These are phyloP conservation scores for Myxocyprinus asiaticus DNA, from an alignment of 2,113 vertebrate genomes.

Conservation along the genomic window DNA sequence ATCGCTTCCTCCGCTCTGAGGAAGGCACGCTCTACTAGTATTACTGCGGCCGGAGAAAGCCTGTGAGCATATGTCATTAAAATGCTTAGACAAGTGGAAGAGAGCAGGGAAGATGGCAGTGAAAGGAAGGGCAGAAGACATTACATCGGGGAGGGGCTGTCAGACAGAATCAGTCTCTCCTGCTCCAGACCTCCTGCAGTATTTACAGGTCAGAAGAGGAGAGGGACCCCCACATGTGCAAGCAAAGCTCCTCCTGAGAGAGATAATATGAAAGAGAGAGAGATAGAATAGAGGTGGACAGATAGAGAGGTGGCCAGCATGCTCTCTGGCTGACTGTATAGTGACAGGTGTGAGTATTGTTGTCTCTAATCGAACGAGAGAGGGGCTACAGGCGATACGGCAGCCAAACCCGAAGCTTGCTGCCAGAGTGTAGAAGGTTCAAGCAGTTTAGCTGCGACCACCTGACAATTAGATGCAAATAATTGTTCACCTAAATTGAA, in stretches of 20 bases:
- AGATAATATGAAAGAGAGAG: conserved; percentile 1
- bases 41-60: conserved; percentile 59
- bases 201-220: conserved; percentile 44
- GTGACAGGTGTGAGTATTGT: conserved; percentile 57
- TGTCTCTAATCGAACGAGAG: conserved; percentile 57
- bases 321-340: not conserved
- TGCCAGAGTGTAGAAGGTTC: conserved; percentile 37
- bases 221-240: conserved; percentile 16
- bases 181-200: conserved; percentile 58
- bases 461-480: conserved; percentile 41
- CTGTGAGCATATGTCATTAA: conserved; percentile 68
- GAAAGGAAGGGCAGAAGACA: conserved; percentile 52
- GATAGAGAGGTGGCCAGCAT: not conserved
- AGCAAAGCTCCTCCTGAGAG: not conserved
- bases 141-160: conserved; percentile 64
- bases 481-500: conserved; percentile 6
- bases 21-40: conserved; percentile 54
- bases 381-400: conserved; percentile 43
- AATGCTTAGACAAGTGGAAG: conserved; percentile 74
- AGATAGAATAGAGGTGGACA: not conserved
- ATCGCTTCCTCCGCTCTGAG: conserved; percentile 61
- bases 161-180: conserved; percentile 66
- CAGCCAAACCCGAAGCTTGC: not conserved
- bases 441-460: conserved; percentile 15
- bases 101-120: conserved; percentile 57